Evolutionary conservation across 2,888 invertebrate species (phyloP), one percentile per base, ranked within the genome.

Genomic region (Tetanocera ferruginea): DNA sequence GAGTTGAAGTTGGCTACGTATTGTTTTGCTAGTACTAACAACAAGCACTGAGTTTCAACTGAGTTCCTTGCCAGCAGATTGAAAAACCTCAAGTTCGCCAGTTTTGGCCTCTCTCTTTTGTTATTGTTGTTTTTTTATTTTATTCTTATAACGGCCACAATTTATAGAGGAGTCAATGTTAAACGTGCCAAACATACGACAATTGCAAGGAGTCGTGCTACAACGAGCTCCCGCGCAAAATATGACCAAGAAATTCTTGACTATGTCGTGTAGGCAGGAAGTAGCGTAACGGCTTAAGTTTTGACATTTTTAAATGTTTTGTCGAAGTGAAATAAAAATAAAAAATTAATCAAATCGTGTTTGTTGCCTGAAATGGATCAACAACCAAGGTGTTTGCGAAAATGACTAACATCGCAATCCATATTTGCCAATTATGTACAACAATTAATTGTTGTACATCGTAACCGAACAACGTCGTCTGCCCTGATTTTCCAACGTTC

Each of bases 1-100:
- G 85, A 85, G 85, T 72, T 73, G 74, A 73, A 57, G 73, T 74
- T 72, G 79, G 70, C 17, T 23, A 11, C 14, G 43, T 43, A 11
- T 11, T 43, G 43, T 43, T 43, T 43, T 14, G 43, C 43, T 43
- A 14, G 43, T 43, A 14, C 11, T 14, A 11, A 43, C 43, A 43
- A 43, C 43, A 11, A 43, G 43, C 43, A 43, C 43, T 43, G 14
- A 43, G 43, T 43, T 23, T 17, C n/a, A 57, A 43, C 23, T 28
- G 51, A 43, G 49, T 52, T 66, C 19, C 62, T 31, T 51, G 28
- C 52, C 9, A n/a, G 25, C 64, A 17, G 49, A 11, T 23, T 23
- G 1, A 74, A 8, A 37, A 28, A 11, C 14, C 43, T 43, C 43
- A 43, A 43, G 43, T 43, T 43, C 43, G 43, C 43, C 43, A 43